These are phyloP conservation scores for Yponomeuta evonymella DNA, from an alignment of 2,888 invertebrate species.

Conservation along the genomic window DNA sequence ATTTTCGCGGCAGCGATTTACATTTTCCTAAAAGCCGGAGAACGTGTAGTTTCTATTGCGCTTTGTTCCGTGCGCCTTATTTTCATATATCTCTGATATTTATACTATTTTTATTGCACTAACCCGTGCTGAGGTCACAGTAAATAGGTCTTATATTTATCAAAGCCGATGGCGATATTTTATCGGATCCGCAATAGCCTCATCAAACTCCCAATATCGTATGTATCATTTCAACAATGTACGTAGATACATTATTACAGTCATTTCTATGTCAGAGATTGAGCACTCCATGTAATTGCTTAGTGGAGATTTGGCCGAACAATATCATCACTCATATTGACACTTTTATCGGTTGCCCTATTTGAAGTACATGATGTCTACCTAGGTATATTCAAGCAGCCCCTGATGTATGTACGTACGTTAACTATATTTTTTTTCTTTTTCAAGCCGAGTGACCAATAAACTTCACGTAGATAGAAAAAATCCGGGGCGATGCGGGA, in stretches of 20 bases:
- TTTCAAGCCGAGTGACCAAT: too few relatives aligned
- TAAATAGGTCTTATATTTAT: not conserved
- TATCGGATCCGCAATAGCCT: not conserved
- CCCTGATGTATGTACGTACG: not conserved
- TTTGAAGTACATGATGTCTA: not conserved
- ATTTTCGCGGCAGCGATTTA: not conserved
- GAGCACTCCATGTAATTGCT: not conserved
- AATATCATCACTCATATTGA: not conserved
- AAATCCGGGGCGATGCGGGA: too few relatives aligned
- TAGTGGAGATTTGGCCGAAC: not conserved
- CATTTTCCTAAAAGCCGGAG: not conserved
- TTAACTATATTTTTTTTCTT: not conserved
- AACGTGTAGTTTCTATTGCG: too few relatives aligned
- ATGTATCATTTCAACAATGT: not conserved
- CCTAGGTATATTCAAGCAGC: not conserved
- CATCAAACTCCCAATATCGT: not conserved
- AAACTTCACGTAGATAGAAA: too few relatives aligned
- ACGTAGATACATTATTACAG: not conserved
- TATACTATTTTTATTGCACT: too few relatives aligned
- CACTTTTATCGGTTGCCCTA: not conserved
- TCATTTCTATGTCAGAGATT: slow-evolving; percentile 3
- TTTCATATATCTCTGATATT: too few relatives aligned
- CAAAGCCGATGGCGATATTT: not conserved
- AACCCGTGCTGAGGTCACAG: too few relatives aligned
- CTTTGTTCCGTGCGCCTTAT: too few relatives aligned